These are phyloP conservation scores for Apus apus DNA, from an alignment of 2,113 vertebrate species.

Conservation along the genomic window DNA sequence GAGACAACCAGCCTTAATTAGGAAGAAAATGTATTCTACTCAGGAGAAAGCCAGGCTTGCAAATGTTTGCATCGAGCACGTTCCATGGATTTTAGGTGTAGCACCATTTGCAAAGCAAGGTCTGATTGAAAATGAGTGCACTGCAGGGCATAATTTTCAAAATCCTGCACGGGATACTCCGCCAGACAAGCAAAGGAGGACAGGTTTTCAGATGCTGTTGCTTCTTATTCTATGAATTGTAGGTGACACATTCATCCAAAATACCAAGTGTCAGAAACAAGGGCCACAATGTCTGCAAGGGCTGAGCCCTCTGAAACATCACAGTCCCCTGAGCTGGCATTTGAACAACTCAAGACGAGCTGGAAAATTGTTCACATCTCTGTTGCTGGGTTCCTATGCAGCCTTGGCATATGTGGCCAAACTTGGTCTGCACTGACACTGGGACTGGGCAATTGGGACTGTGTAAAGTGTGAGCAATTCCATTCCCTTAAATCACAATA, in stretches of 20 bases:
- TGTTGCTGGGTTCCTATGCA: not conserved
- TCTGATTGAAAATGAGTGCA: conserved; percentile 11
- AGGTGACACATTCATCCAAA: not conserved
- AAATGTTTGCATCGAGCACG: not conserved
- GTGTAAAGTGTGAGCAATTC: not conserved
- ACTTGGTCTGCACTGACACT: not conserved
- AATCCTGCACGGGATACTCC: not conserved
- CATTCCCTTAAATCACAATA: not conserved
- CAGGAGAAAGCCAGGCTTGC: conserved; percentile 39
- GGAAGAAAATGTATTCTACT: conserved; percentile 42
- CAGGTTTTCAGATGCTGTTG: not conserved
- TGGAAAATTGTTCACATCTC: not conserved
- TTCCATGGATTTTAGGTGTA: not conserved
- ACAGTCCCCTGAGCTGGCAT: not conserved
- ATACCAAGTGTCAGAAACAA: not conserved
- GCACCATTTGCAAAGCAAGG: not conserved
- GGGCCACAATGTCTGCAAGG: not conserved
- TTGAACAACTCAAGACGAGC: not conserved
- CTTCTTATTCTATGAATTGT: not conserved
- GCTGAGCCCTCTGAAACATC: not conserved
- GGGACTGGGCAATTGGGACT: not conserved
- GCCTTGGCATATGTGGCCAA: not conserved
- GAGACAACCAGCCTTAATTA: conserved; percentile 59
- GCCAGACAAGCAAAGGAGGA: not conserved
- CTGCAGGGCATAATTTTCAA: not conserved